Evolutionary conservation across 1,140 invertebrate genomes (phyloP).

Genomic region (Dendroctonus ponderosae): DNA sequence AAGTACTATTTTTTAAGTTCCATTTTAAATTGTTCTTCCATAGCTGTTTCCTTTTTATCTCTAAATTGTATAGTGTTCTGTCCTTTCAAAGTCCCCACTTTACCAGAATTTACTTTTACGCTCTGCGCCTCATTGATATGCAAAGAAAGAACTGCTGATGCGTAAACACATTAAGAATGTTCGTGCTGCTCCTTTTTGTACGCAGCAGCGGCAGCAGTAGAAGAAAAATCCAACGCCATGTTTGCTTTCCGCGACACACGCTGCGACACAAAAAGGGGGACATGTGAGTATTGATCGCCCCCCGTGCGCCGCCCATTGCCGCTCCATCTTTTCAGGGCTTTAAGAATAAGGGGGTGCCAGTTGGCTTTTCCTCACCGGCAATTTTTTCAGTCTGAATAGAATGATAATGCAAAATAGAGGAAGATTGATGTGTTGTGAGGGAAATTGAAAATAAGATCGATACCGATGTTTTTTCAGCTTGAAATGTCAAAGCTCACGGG

Average conservation of each 20-base stretch:
- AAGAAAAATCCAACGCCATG: constrained; percentile 35
- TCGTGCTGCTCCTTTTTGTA: constrained; percentile 18
- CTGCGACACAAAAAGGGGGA: constrained; percentile 37
- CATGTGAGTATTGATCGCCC: constrained; percentile 44
- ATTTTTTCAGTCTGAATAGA: constrained; percentile 21
- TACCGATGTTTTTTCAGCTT: constrained; percentile 19
- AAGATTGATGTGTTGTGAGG: constrained; percentile 31
- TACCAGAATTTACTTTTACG: constrained; percentile 4
- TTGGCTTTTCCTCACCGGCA: constrained; percentile 27
- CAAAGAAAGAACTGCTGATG: constrained; percentile 19
- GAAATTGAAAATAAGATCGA: constrained; percentile 35
- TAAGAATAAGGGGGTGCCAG: constrained; percentile 23
- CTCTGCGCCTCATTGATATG: constrained; percentile 9
- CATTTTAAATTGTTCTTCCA: too few relatives aligned
- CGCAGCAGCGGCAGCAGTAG: constrained; percentile 19
- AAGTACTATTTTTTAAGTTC: too few relatives aligned
- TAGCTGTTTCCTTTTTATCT: too few relatives aligned
- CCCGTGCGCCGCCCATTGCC: neutral
- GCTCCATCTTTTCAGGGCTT: constrained; percentile 14
- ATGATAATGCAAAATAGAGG: constrained; percentile 33
- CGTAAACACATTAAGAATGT: constrained; percentile 21
- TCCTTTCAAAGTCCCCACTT: neutral
- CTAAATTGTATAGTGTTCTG: too few relatives aligned
- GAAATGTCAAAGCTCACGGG: neutral
- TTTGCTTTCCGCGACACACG: constrained; percentile 44